Base-by-base conservation (phyloP, 2,888 invertebrate species). In the Hyppa rectilinea region DNA sequence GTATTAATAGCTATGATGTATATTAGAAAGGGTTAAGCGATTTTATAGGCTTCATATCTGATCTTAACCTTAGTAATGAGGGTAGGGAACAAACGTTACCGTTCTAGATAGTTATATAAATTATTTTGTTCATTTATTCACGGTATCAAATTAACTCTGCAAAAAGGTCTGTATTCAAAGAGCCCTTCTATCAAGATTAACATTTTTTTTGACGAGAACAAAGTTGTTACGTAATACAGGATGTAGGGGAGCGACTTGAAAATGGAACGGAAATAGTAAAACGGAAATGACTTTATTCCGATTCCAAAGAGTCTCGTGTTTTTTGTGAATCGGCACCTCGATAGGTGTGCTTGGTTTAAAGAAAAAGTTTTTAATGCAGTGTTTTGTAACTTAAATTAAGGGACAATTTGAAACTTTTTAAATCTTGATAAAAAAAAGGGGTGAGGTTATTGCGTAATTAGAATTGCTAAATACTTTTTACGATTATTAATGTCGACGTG, bases 1-100 rank as follows among this genome's bases (percentile, higher is more conserved):
- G 83, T 90, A 92, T 93, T 91, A 88, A 91, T 88, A 87, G 86
- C 82, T 83, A 82, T 87, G 79, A 83, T 83, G 81, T 88, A 86
- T 85, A 86, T 88, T 85, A 71, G 80, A 85, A 86, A 87, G 89
- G 90, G 90, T 87, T 90, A 85, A 88, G 75, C 78, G 85, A 85
- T 87, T 89, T 87, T 69, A 71, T 65, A 63, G 59, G 68, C 53
- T 67, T 71, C 78, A 83, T 88, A 87, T 88, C 87, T 85, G 86
- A 89, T 89, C 82, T 84, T 75, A 81, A 77, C 80, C 75, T 78
- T 84, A 85, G 75, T 80, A 78, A 75, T 76, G 67, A 78, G 67
- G 73, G 73, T 67, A 45, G 45, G 58, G 67, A 71, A 76, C 67
- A 61, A 82, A 76, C 49, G 59, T 63, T 60, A 60, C 45, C 49